Evolutionary conservation across 1,140 invertebrate genomes (phyloP).

Genomic region (Papilio helenus): DNA sequence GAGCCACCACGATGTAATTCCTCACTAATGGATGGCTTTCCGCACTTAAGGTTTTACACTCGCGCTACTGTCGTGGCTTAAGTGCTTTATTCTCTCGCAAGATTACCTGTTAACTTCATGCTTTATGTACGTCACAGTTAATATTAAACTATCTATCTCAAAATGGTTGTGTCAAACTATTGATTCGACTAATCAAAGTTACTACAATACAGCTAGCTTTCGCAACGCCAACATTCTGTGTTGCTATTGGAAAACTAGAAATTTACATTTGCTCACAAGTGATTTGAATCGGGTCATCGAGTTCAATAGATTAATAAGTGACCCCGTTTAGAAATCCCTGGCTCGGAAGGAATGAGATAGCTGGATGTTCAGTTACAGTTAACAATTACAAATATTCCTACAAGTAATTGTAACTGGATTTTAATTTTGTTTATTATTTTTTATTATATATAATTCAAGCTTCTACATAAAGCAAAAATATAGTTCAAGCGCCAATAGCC

Average conservation of each 20-base stretch:
- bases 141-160: not conserved
- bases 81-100: constrained; percentile 23
- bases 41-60: constrained; percentile 26
- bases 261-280: constrained; percentile 10
- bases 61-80: constrained; percentile 1
- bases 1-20: constrained; percentile 25
- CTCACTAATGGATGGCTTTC: constrained; percentile 34
- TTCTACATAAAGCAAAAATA: too few relatives aligned
- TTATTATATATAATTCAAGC: too few relatives aligned
- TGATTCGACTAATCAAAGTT: not conserved
- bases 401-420: too few relatives aligned
- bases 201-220: not conserved
- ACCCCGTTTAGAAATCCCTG: constrained; percentile 17
- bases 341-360: constrained; percentile 22
- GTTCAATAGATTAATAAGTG: constrained; percentile 26
- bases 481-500: too few relatives aligned
- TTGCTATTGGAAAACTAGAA: not conserved
- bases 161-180: too few relatives aligned
- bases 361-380: not conserved
- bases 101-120: constrained; percentile 16
- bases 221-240: too few relatives aligned
- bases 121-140: not conserved
- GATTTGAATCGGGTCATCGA: constrained; percentile 33
- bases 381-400: too few relatives aligned
- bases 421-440: too few relatives aligned